Conservation (phyloP, 1,140 invertebrate species). For the Lethrus apterus region DNA sequence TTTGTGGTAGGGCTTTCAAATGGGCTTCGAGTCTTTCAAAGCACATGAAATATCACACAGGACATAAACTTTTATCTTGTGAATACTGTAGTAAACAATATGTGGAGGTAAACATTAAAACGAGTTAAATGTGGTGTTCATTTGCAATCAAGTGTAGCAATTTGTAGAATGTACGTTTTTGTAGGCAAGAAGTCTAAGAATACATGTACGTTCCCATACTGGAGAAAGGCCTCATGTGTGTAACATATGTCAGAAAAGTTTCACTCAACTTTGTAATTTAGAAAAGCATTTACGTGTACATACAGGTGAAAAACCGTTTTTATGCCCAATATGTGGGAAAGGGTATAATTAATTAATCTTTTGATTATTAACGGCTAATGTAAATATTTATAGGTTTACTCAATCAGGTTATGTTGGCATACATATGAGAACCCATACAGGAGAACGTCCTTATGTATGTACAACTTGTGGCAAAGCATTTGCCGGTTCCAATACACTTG, state of each 20-base stretch:
- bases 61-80: conserved; percentile 40
- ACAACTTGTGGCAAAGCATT: conserved; percentile 43
- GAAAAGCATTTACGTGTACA: conserved; percentile 45
- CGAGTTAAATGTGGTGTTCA: background rate
- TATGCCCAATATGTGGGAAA: conserved; percentile 51
- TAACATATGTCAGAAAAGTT: conserved; percentile 67
- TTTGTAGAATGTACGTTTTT: background rate
- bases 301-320: conserved; percentile 43
- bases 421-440: conserved; percentile 48
- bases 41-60: conserved; percentile 45
- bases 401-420: conserved; percentile 43
- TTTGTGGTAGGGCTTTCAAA: conserved; percentile 43
- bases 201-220: conserved; percentile 39
- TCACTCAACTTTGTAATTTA: conserved; percentile 48
- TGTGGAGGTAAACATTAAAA: conserved; percentile 34
- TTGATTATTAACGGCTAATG: background rate
- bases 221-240: conserved; percentile 55
- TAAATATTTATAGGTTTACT: conserved; percentile 34
- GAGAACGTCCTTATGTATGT: conserved; percentile 42
- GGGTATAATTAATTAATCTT: conserved; percentile 28
- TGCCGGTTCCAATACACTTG: conserved; percentile 42
- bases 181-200: conserved; percentile 37
- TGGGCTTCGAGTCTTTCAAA: conserved; percentile 42
- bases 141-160: background rate
- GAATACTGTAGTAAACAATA: conserved; percentile 41